Evolutionary conservation across 1,140 invertebrate genomes (phyloP).

Genomic region (Zaprionus vittiger): DNA sequence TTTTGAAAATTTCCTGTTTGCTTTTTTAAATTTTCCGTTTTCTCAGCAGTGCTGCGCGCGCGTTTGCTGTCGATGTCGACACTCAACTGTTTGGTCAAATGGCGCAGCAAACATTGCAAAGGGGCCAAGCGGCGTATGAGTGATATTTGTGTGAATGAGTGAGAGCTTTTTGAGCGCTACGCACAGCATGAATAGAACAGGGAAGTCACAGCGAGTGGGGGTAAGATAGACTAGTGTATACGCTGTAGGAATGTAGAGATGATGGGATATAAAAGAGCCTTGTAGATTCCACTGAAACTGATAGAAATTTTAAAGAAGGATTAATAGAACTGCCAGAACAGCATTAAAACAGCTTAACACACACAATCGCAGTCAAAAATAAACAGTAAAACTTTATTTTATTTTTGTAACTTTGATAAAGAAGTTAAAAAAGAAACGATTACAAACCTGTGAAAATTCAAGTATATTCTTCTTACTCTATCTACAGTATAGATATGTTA

Average conservation of each 20-base stretch:
- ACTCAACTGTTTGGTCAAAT: slow-evolving; percentile 77
- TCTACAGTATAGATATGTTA: no score
- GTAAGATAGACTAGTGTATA: background rate
- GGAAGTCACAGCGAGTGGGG: background rate
- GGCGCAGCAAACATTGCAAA: slow-evolving; percentile 56
- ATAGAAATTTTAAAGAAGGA: no score
- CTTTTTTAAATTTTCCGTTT: slow-evolving; percentile 2
- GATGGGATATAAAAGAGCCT: no score
- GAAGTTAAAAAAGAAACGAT: no score
- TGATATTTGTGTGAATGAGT: slow-evolving; percentile 60
- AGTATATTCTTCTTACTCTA: no score
- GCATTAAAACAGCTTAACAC: no score
- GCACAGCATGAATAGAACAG: slow-evolving; percentile 9
- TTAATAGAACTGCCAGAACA: no score
- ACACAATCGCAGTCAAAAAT: no score
- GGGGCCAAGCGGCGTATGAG: slow-evolving; percentile 75
- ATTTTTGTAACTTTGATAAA: no score
- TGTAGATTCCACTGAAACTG: no score
- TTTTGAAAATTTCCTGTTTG: slow-evolving; percentile 21
- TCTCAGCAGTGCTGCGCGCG: slow-evolving; percentile 53
- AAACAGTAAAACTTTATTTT: no score
- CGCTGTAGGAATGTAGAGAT: background rate
- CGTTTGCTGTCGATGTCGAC: slow-evolving; percentile 64
- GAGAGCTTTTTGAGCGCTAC: slow-evolving; percentile 62
- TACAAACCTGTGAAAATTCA: no score